Conservation (phyloP, 2,113 vertebrate genomes). For the Entosphenus tridentatus region DNA sequence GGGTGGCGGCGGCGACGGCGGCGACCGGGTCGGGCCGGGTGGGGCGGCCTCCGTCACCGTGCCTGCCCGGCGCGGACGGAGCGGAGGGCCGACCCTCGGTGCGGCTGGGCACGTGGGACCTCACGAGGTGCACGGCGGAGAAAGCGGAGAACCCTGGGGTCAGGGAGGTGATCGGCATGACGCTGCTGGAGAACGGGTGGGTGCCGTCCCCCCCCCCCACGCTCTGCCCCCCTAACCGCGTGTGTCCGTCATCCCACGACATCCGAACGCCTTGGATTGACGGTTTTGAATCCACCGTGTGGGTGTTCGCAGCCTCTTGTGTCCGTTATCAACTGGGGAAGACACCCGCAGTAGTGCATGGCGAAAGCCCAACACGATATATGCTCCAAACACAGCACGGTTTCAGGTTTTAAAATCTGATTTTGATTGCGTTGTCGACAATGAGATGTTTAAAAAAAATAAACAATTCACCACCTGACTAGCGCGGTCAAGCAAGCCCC, state of each 20-base stretch:
- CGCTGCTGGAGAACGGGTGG: conserved; percentile 9
- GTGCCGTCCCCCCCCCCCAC: neutral
- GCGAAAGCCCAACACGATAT: neutral
- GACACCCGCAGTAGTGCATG: neutral
- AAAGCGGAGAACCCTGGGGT: conserved; percentile 9
- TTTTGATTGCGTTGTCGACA: too few relatives aligned
- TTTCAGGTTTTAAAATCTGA: too few relatives aligned
- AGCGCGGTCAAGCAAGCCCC: too few relatives aligned
- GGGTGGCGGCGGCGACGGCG: too few relatives aligned
- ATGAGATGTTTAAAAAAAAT: too few relatives aligned
- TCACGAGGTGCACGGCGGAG: conserved; percentile 5
- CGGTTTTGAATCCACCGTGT: neutral
- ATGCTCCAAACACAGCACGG: neutral
- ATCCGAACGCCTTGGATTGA: neutral
- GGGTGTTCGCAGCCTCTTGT: neutral
- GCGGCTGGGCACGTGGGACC: conserved; percentile 10
- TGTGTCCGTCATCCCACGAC: neutral
- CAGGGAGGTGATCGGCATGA: conserved; percentile 9
- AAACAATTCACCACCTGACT: too few relatives aligned
- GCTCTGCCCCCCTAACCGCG: neutral
- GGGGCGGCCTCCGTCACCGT: too few relatives aligned
- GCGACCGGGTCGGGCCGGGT: too few relatives aligned
- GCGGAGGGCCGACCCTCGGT: neutral
- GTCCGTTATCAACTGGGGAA: neutral
- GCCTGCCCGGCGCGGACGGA: too few relatives aligned